These are phyloP conservation scores for Lophotis ruficrista DNA, from an alignment of 2,113 vertebrate species.

Conservation along the genomic window DNA sequence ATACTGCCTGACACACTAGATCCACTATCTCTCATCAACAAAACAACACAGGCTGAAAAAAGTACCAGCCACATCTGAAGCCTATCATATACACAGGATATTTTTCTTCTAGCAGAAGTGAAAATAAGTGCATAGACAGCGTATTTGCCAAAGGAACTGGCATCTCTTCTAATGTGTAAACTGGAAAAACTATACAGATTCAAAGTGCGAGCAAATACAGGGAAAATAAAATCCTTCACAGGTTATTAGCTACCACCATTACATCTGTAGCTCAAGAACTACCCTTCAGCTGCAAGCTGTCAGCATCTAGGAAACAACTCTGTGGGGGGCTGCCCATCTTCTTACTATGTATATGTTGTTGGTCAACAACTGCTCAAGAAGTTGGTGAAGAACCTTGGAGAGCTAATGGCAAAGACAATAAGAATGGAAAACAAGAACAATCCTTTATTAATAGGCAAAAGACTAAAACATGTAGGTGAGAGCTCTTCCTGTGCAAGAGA, in stretches of 20 bases:
- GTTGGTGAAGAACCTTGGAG: background rate
- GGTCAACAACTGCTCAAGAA: background rate
- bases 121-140: background rate
- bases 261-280: background rate
- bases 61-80: background rate
- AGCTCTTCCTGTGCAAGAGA: background rate
- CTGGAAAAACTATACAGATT: background rate
- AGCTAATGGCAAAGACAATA: background rate
- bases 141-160: background rate
- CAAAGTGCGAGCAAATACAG: background rate
- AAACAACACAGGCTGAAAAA: background rate
- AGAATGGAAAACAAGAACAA: background rate
- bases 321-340: background rate
- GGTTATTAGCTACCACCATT: background rate
- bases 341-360: background rate
- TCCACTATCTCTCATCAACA: background rate
- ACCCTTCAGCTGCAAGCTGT: background rate
- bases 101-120: background rate
- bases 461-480: background rate
- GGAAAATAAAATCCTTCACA: background rate
- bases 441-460: background rate
- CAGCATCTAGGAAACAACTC: background rate
- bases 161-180: background rate
- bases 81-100: background rate
- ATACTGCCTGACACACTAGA: background rate